Evolutionary conservation across 2,113 vertebrate species (phyloP).

Genomic region (Halcyon senegalensis): DNA sequence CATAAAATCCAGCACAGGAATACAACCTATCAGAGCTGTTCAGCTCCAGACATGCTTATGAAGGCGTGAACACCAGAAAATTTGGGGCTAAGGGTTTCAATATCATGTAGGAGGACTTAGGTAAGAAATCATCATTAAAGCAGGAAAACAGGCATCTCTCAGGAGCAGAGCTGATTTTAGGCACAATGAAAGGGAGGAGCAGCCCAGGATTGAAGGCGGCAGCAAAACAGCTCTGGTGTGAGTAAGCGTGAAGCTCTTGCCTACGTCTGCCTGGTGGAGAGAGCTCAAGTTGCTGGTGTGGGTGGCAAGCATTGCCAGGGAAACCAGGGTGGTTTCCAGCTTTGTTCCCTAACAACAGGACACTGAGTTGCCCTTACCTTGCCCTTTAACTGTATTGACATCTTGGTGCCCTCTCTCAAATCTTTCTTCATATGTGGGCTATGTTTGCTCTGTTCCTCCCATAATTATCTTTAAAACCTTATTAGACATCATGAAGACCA

Average conservation of each 20-base stretch:
- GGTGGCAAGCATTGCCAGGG: not conserved
- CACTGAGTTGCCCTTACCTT: not conserved
- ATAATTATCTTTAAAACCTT: not conserved
- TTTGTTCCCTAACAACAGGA: not conserved
- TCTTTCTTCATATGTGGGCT: not conserved
- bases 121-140: not conserved
- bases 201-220: not conserved
- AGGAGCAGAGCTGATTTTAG: not conserved
- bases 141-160: not conserved
- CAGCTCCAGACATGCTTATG: not conserved
- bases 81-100: not conserved
- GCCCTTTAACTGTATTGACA: not conserved
- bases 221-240: not conserved
- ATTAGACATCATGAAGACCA: not conserved
- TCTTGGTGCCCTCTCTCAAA: not conserved
- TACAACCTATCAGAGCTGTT: not conserved
- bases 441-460: not conserved
- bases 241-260: not conserved
- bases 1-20: not conserved
- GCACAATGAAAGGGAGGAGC: not conserved
- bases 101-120: not conserved
- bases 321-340: not conserved
- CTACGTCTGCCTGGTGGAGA: not conserved
- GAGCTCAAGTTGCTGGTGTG: not conserved
- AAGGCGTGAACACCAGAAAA: not conserved